Evolutionary conservation across 2,888 invertebrate species (phyloP).

Genomic region (Aproaerema taeniolella): DNA sequence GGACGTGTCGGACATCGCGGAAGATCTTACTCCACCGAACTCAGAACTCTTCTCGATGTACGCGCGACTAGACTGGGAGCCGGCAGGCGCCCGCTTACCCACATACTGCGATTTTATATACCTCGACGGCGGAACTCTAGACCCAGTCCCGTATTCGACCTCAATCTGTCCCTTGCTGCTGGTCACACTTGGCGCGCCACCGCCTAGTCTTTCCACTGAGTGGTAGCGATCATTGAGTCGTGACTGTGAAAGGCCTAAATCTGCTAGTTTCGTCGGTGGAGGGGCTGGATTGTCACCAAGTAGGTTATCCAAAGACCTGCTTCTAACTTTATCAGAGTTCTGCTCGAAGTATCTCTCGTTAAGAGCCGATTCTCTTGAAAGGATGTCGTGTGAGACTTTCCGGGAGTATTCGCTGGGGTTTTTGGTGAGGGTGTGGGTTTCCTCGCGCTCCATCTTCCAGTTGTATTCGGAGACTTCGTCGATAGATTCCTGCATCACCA

Average conservation of each 20-base stretch:
- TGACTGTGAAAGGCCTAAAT: conserved; percentile 89
- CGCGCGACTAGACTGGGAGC: conserved; percentile 90
- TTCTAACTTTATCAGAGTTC: conserved; percentile 84
- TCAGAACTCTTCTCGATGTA: conserved; percentile 90
- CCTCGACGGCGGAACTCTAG: conserved; percentile 77
- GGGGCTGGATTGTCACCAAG: conserved; percentile 82
- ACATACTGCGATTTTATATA: conserved; percentile 92
- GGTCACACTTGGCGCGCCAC: conserved; percentile 79
- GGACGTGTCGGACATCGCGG: conserved; percentile 95
- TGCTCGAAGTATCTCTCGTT: conserved; percentile 93
- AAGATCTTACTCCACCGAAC: conserved; percentile 83
- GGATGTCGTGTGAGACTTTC: conserved; percentile 85
- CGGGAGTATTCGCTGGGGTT: conserved; percentile 45
- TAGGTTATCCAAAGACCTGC: conserved; percentile 88
- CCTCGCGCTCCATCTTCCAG: conserved; percentile 61
- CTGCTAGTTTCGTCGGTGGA: conserved; percentile 80
- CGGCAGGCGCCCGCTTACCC: conserved; percentile 88
- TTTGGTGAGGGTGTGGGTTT: conserved; percentile 35
- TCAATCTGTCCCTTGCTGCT: conserved; percentile 80
- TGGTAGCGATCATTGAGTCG: conserved; percentile 93
- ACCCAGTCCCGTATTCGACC: conserved; percentile 82
- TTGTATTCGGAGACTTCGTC: conserved; percentile 67
- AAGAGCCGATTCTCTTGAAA: conserved; percentile 89
- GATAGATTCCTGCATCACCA: conserved; percentile 58
- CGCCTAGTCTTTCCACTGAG: conserved; percentile 85